Base-by-base conservation (phyloP, 2,113 vertebrate genomes). In the Halcyon senegalensis region DNA sequence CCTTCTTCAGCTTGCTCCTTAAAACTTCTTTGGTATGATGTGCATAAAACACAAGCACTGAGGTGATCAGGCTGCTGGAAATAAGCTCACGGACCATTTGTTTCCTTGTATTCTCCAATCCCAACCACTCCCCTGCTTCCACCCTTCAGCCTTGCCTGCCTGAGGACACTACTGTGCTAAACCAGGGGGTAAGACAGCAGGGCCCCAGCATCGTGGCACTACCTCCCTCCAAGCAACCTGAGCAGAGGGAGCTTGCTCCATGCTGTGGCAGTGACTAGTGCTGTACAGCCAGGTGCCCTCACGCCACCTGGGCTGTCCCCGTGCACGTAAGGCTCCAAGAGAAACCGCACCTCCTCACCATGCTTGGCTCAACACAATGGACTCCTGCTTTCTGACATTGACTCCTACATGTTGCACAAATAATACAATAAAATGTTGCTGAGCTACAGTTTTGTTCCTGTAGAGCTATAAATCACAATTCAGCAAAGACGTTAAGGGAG, bases 191-290 rank as follows among this genome's bases (percentile, higher is more conserved):
- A 25, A 53, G 2, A 10, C 15, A 56, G 35, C 41, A 77, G 73
- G 2, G 50, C 20, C 35, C 8, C 72, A 78, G 60, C 44, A 35
- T 2, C 50, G 44, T 4, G 1, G 35, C 74, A 72, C 62, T 74
- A 59, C 44, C 39, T 35, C 50, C 41, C 41, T 55, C 69, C 6
- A 48, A 50, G 43, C 28, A 56, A 13, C 7, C 6, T 1, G 0
- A 51, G 60, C 59, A 41, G 6, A 37, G 19, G 35, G 9, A 78
- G 37, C 76, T 85, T 4, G 0, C 62, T 39, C 53, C 0, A 0
- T 15, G 35, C 0, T 46, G 23, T 2, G 1, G 41, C 79, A 55
- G 59, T 0, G 2, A 50, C 37, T 24, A 1, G 0, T 20, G 33
- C 30, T 66, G 81, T 5, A 50, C 13, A 53, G 39, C 35, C 63